Evolutionary conservation across 2,113 vertebrate species (phyloP), one percentile per base, ranked within the genome.

Genomic region (Piliocolobus tephrosceles): DNA sequence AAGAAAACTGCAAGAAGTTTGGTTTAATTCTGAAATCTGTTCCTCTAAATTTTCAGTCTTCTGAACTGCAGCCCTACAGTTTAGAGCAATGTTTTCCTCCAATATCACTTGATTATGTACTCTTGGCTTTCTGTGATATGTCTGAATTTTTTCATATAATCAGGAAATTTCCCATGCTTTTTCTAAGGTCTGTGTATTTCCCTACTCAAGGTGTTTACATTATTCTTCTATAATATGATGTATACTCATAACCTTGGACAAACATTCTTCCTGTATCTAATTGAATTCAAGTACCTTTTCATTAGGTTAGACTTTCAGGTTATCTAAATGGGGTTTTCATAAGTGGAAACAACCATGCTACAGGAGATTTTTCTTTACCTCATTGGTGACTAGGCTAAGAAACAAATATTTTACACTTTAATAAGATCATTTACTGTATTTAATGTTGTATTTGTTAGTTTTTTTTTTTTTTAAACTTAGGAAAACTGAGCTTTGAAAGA

Each of bases 301-400:
- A 82, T 99, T 98, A 0, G 98, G 96, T 94, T 98, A 98, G 38
- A 98, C 98, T 17, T 96, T 97, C 78, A 98, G 97, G 8, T 98
- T 98, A 52, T 99, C 99, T 25, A 98, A 94, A 12, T 98, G 73
- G 40, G 97, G 97, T 57, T 98, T 98, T 40, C 98, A 97, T 0
- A 90, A 78, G 0, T 95, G 91, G 45, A 98, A 90, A 23, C 98
- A 98, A 5, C 98, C 88, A 14, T 72, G 88, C 45, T 97, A 98
- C 2, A 96, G 94, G 35, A 61, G 73, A 14, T 27, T 76, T 76
- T 27, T 30, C 73, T 76, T 25, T 45, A 30, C 23, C 13, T 45
- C 27, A 6, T 45, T 76, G 7, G 13, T 76, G 45, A 76, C 25
- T 30, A 16, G 25, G 3, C 27, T 40, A 25, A 88, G 27, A 64